A percentile compares a stretch with the other conserved stretches of the same genome.
These are phyloP conservation scores for Semotilus atromaculatus DNA, from an alignment of 2,797 vertebrate species.

Conservation along the genomic window DNA sequence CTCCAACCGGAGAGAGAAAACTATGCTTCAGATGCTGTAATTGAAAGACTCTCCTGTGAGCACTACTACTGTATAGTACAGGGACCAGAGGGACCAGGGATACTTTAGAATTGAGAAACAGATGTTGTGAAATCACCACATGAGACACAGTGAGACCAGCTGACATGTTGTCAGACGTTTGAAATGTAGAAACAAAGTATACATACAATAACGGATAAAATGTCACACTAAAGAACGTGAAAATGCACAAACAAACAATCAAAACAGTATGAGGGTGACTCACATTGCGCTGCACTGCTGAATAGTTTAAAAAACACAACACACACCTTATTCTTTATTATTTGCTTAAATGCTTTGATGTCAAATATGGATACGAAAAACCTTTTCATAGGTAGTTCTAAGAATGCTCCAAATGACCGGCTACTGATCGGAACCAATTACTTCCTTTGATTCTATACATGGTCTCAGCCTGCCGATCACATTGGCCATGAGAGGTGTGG, in stretches of 20 bases:
- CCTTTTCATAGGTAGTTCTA: too few species aligned
- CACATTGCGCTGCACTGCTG: not conserved
- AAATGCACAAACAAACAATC: not conserved
- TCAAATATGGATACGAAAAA: too few species aligned
- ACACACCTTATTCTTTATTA: too few species aligned
- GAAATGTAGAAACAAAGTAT: not conserved
- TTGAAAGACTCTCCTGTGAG: not conserved
- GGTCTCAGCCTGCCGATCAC: too few species aligned
- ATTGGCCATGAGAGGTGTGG: too few species aligned
- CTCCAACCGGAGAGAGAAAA: conserved; percentile 3
- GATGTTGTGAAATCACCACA: not conserved
- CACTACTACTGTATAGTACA: not conserved
- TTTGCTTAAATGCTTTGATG: too few species aligned
- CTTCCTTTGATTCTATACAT: too few species aligned
- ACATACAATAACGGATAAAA: not conserved
- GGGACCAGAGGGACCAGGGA: not conserved
- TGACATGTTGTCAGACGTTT: not conserved
- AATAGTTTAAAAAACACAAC: not conserved
- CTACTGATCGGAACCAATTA: too few species aligned
- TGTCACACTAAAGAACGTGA: not conserved
- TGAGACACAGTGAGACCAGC: not conserved
- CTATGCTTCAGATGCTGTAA: conserved; percentile 14
- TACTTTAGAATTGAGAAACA: not conserved
- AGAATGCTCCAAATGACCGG: too few species aligned
- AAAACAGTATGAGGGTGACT: not conserved